Percentiles rank a stretch among this genome's conserved stretches.
phyloP scores from a whole-genome alignment of 2,888 invertebrate genomes.

The Ornithoptera priamus region DNA sequence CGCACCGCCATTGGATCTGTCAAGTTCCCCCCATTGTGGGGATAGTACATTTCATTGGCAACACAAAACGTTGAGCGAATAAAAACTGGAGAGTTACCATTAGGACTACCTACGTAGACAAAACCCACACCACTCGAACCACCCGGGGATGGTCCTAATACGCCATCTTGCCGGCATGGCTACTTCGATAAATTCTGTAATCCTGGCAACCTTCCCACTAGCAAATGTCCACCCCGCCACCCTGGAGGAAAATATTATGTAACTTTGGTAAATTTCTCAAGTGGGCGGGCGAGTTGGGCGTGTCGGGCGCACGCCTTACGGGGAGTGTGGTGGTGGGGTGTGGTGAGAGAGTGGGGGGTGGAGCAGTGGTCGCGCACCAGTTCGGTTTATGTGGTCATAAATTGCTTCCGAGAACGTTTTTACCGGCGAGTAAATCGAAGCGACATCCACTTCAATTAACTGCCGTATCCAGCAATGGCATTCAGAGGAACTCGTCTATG shows the following conservation, averaged over 20 bases:
- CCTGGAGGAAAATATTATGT: slow-evolving; percentile 52
- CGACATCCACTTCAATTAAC: slow-evolving; percentile 29
- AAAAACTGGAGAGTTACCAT: slow-evolving; percentile 22
- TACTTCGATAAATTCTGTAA: slow-evolving; percentile 64
- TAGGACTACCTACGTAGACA: slow-evolving; percentile 8
- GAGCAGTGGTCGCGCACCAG: slow-evolving; percentile 15
- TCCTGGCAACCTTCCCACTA: slow-evolving; percentile 51
- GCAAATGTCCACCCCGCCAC: slow-evolving; percentile 63
- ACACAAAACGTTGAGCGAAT: slow-evolving; percentile 15
- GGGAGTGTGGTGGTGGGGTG: slow-evolving; percentile 9
- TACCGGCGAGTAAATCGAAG: slow-evolving; percentile 21
- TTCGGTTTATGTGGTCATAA: slow-evolving; percentile 30
- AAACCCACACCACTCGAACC: slow-evolving; percentile 1
- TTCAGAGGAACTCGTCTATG: slow-evolving; percentile 22
- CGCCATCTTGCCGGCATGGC: slow-evolving; percentile 27
- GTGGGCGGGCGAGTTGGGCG: slow-evolving; percentile 37
- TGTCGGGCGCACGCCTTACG: slow-evolving; percentile 23
- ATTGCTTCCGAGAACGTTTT: slow-evolving; percentile 18
- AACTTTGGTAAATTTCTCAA: slow-evolving; percentile 38
- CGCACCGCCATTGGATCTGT: background rate
- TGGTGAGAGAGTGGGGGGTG: background rate
- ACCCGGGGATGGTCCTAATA: background rate
- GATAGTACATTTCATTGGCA: slow-evolving; percentile 10
- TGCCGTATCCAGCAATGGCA: slow-evolving; percentile 21
- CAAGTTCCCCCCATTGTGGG: background rate